These are phyloP conservation scores for Benitochromis conjunctus DNA, from an alignment of 2,113 vertebrate species.

Conservation along the genomic window DNA sequence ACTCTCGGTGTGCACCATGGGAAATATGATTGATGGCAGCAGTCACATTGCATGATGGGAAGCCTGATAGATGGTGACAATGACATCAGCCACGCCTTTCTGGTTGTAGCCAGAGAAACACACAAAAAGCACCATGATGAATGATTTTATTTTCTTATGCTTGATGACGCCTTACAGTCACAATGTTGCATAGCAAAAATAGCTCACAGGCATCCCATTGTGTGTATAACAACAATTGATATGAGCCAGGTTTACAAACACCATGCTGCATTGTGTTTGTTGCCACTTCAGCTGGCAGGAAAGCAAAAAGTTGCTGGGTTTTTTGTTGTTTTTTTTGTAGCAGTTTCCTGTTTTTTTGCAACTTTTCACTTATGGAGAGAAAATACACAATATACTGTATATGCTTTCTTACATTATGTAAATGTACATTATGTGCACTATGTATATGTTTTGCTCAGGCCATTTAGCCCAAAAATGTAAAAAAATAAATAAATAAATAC, in stretches of 20 bases:
- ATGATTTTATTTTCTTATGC: slow-evolving; percentile 35
- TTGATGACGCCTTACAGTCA: slow-evolving; percentile 16
- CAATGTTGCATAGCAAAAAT: background rate
- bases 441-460: background rate
- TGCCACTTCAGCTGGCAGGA: background rate
- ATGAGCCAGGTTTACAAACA: background rate
- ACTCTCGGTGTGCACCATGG: background rate
- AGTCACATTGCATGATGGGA: slow-evolving; percentile 29
- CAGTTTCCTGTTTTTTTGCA: background rate
- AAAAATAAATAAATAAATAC: background rate
- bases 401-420: background rate
- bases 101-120: slow-evolving; percentile 12
- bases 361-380: background rate
- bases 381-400: background rate
- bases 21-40: slow-evolving; percentile 38
- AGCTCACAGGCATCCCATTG: background rate
- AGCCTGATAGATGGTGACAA: slow-evolving; percentile 44
- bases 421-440: background rate
- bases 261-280: background rate
- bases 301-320: background rate
- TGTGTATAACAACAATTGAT: background rate
- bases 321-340: background rate
- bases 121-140: slow-evolving; percentile 30
- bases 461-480: background rate
- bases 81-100: slow-evolving; percentile 39